Conservation (phyloP, 1,140 invertebrate species). For the Melitaea cinxia region DNA sequence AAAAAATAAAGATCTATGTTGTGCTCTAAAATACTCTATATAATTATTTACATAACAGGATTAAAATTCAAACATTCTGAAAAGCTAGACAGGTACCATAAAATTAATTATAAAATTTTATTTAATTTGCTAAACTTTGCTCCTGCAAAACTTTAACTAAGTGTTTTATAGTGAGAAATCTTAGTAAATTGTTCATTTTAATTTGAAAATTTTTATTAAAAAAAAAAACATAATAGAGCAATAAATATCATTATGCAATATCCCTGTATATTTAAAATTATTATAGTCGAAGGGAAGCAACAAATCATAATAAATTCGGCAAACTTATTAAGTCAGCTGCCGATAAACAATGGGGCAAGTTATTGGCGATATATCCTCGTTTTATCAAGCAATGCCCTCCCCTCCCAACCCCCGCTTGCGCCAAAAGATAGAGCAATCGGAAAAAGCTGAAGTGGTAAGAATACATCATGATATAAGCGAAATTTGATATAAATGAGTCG, state of each 20-base stretch:
- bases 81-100: too few relatives aligned
- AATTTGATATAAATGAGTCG: constrained; percentile 14
- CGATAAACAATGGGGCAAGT: constrained; percentile 78
- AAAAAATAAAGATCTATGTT: too few relatives aligned
- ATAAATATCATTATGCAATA: neutral
- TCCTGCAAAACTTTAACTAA: too few relatives aligned
- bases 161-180: too few relatives aligned
- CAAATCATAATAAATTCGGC: constrained; percentile 76
- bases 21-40: too few relatives aligned
- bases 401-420: constrained; percentile 40
- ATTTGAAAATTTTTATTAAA: neutral
- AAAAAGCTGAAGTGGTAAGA: constrained; percentile 66
- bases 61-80: too few relatives aligned
- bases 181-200: neutral
- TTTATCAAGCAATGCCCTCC: constrained; percentile 57
- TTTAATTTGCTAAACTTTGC: too few relatives aligned
- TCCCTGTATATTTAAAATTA: constrained; percentile 3
- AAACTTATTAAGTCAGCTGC: constrained; percentile 78
- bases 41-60: too few relatives aligned
- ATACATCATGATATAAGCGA: constrained; percentile 62
- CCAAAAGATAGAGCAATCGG: constrained; percentile 69
- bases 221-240: neutral
- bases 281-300: neutral
- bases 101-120: too few relatives aligned
- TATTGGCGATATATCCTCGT: constrained; percentile 75